phyloP scores from a whole-genome alignment of 2,888 invertebrate genomes.

The Clistopyga incitator region DNA sequence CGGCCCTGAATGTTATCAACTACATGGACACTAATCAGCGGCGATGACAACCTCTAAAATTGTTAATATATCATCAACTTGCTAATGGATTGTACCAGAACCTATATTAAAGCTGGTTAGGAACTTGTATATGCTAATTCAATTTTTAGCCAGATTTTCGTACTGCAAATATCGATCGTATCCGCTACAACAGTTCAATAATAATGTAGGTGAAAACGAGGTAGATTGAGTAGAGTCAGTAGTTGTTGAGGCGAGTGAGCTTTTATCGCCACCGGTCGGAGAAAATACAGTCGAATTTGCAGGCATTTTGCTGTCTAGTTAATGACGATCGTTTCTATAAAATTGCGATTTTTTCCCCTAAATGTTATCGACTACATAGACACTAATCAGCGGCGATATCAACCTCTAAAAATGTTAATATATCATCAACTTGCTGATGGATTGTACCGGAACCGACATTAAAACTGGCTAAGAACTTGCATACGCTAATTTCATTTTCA shows the following conservation, averaged over 20 bases:
- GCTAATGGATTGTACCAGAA: background rate
- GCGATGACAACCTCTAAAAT: constrained; percentile 24
- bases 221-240: background rate
- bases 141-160: constrained; percentile 6
- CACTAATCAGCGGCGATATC: background rate
- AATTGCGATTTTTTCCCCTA: background rate
- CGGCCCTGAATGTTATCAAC: background rate
- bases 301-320: background rate
- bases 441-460: background rate
- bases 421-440: constrained; percentile 6
- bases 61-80: constrained; percentile 20
- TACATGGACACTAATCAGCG: background rate
- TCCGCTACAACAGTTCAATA: constrained; percentile 54
- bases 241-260: background rate
- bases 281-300: background rate
- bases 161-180: constrained; percentile 26
- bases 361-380: background rate
- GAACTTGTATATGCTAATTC: background rate
- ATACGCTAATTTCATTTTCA: background rate
- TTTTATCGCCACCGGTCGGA: background rate
- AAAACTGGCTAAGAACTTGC: background rate
- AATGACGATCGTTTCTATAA: background rate
- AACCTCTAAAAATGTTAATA: constrained; percentile 29
- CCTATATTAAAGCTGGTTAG: background rate
- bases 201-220: constrained; percentile 13